phyloP scores from a whole-genome alignment of 2,797 vertebrate species.

The Anabas testudineus region DNA sequence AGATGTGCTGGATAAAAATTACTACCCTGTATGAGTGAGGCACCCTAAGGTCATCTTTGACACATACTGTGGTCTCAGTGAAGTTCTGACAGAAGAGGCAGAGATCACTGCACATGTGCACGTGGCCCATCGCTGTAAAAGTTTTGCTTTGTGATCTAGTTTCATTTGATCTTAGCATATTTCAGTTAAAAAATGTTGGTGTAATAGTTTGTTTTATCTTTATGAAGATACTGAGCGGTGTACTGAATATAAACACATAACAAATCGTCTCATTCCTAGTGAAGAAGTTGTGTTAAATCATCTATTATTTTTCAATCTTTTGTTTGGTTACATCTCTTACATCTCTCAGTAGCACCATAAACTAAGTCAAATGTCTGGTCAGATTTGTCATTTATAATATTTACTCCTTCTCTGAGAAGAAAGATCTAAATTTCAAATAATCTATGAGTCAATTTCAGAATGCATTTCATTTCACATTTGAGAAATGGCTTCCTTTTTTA shows the following conservation, averaged over 20 bases:
- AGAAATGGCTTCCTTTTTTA: neutral
- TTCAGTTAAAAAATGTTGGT: no score
- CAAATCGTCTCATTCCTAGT: neutral
- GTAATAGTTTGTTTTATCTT: neutral
- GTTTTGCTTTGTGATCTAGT: neutral
- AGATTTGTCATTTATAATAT: neutral
- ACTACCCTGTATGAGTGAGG: slow-evolving; percentile 53
- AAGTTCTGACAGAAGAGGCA: slow-evolving; percentile 9
- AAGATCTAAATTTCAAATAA: neutral
- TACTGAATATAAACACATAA: neutral
- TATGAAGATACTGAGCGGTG: neutral
- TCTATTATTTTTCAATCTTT: neutral
- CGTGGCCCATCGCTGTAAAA: neutral
- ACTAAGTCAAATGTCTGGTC: neutral
- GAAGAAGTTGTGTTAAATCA: neutral
- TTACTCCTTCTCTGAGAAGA: neutral
- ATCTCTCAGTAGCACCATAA: neutral
- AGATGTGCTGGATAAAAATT: slow-evolving; percentile 26
- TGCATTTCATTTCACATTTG: neutral
- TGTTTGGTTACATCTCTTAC: no score
- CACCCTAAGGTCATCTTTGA: slow-evolving; percentile 26
- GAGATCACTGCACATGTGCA: slow-evolving; percentile 1
- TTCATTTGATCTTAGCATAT: neutral
- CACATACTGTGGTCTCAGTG: neutral
- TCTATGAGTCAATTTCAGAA: neutral